Conservation (phyloP, 2,888 invertebrate genomes). For the Philereme transversata region DNA sequence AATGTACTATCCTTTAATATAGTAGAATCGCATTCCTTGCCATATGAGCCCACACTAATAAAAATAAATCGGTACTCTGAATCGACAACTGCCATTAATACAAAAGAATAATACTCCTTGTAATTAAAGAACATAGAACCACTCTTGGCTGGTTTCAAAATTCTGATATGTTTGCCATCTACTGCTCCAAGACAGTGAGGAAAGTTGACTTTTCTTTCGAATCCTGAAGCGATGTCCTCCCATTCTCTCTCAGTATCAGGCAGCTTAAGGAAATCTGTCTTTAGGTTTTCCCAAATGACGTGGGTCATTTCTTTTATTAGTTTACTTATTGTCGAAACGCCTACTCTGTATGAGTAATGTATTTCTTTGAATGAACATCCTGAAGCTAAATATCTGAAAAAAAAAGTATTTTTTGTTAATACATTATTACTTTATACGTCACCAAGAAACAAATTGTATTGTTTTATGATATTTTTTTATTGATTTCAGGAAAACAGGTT, state of each 20-base stretch:
- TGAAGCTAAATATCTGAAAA: constrained; percentile 28
- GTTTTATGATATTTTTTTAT: constrained; percentile 21
- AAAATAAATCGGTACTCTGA: constrained; percentile 38
- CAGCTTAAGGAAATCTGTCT: too few species aligned
- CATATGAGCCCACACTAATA: constrained; percentile 36
- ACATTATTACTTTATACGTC: constrained; percentile 30
- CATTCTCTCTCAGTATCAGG: constrained; percentile 14
- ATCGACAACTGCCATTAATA: constrained; percentile 39
- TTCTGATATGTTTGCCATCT: constrained; percentile 23
- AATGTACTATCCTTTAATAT: constrained; percentile 39
- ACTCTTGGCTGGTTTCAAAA: constrained; percentile 19
- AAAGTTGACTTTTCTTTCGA: constrained; percentile 16
- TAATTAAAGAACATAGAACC: constrained; percentile 26
- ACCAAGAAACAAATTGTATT: too few species aligned
- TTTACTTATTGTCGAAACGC: constrained; percentile 31
- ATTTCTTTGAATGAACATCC: constrained; percentile 32
- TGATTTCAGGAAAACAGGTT: constrained; percentile 37
- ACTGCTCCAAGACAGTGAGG: too few species aligned
- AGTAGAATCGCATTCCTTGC: constrained; percentile 37
- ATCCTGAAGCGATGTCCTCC: constrained; percentile 16
- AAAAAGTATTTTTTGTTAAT: constrained; percentile 16
- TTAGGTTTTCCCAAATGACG: constrained; percentile 14
- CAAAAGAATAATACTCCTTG: constrained; percentile 26
- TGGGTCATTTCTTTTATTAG: constrained; percentile 8
- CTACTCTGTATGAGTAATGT: constrained; percentile 20